These are phyloP conservation scores for Tribolium freemani DNA, from an alignment of 2,888 invertebrate genomes.

Conservation along the genomic window DNA sequence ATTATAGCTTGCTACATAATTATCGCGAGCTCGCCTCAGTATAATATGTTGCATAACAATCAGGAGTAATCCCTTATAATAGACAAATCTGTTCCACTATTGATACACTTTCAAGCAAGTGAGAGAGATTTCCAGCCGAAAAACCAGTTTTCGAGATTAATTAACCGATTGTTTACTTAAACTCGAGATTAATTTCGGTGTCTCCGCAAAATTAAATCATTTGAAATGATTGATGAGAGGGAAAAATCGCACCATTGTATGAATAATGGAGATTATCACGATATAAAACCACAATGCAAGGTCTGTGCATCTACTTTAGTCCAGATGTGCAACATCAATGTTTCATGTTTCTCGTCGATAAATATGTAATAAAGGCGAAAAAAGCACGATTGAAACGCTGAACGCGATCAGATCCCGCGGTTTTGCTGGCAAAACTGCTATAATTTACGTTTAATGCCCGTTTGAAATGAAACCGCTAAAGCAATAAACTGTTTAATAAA, in stretches of 20 bases:
- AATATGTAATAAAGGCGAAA: slow-evolving; percentile 25
- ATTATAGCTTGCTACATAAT: neutral
- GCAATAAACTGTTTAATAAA: slow-evolving; percentile 16
- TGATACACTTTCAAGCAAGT: neutral
- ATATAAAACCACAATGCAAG: no score
- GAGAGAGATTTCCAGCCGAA: no score
- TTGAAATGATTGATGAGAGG: neutral
- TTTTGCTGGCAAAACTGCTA: neutral
- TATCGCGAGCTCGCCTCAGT: neutral
- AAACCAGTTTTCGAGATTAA: no score
- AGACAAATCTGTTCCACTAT: neutral
- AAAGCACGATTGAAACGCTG: neutral
- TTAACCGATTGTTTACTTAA: no score
- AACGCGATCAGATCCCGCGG: neutral
- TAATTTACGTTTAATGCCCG: slow-evolving; percentile 17
- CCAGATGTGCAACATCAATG: slow-evolving; percentile 21
- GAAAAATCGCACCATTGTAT: neutral
- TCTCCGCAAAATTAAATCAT: neutral
- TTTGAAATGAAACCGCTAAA: slow-evolving; percentile 15
- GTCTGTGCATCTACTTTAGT: neutral
- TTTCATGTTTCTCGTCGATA: slow-evolving; percentile 13
- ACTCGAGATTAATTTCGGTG: neutral
- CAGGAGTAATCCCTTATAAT: neutral
- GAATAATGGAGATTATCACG: neutral
- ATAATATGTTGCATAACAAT: neutral